A percentile compares a stretch with the other conserved stretches of the same genome.
Evolutionary conservation across 2,888 invertebrate genomes (phyloP).

Genomic region (Rhodophaea formosa): DNA sequence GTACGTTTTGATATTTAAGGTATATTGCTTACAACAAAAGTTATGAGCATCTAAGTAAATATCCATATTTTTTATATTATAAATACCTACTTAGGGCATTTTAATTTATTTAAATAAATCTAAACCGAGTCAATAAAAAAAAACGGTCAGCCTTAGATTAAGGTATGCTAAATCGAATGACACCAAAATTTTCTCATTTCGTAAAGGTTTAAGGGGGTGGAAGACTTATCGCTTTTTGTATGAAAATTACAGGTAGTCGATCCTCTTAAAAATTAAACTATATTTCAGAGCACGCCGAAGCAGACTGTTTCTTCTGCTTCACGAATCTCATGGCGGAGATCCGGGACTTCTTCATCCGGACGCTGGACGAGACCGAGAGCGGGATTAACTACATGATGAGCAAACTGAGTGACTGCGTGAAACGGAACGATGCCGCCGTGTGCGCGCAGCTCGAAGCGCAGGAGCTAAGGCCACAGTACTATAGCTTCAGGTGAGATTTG

Average conservation of each 20-base stretch:
- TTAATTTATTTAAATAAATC: no score
- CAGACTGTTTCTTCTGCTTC: slow-evolving; percentile 99
- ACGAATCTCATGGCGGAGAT: slow-evolving; percentile 99
- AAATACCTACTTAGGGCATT: no score
- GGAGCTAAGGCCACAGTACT: slow-evolving; percentile 96
- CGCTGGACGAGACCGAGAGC: slow-evolving; percentile 94
- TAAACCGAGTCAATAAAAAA: slow-evolving; percentile 6
- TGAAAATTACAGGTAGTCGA: no score
- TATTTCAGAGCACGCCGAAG: slow-evolving; percentile 92
- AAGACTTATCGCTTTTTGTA: no score
- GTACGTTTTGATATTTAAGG: no score
- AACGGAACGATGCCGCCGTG: slow-evolving; percentile 87
- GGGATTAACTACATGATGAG: slow-evolving; percentile 96
- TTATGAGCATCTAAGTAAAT: no score
- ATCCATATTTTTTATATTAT: no score
- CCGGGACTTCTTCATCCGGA: slow-evolving; percentile 97
- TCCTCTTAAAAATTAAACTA: neutral
- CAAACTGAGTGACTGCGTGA: slow-evolving; percentile 88
- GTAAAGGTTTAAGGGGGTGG: no score
- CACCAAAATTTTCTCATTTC: no score
- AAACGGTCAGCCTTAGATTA: no score
- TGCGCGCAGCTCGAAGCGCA: slow-evolving; percentile 89
- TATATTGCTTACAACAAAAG: no score
- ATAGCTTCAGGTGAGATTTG: slow-evolving; percentile 89
- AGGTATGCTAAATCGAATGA: no score